A percentile compares a stretch with the other conserved stretches of the same genome.
Conservation (phyloP, 2,113 vertebrate genomes). For the Anarrhichthys ocellatus region DNA sequence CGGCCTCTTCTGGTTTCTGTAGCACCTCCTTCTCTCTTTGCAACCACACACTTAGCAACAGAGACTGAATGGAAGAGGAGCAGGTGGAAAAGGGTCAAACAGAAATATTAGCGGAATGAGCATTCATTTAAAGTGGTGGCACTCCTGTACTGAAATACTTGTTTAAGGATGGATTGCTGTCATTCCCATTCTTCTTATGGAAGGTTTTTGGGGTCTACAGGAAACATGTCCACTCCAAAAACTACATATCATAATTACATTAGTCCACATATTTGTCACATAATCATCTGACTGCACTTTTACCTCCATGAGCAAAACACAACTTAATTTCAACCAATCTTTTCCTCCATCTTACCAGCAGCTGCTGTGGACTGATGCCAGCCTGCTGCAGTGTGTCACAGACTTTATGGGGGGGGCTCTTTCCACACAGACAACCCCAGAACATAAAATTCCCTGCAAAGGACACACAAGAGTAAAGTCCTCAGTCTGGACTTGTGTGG, state of each 20-base stretch:
- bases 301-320: background rate
- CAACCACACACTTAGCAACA: conserved; percentile 93
- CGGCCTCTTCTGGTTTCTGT: conserved; percentile 82
- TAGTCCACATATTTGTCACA: background rate
- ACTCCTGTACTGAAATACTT: background rate
- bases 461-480: conserved; percentile 28
- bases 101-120: background rate
- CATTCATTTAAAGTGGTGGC: background rate
- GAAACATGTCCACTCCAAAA: background rate
- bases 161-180: background rate
- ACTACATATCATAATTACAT: background rate
- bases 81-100: background rate
- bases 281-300: background rate
- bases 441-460: conserved; percentile 93
- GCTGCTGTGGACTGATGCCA: conserved; percentile 90
- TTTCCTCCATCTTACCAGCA: conserved; percentile 87
- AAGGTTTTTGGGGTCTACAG: too few relatives aligned
- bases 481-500: background rate
- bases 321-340: background rate
- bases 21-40: conserved; percentile 92
- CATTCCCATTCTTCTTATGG: background rate
- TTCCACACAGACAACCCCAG: conserved; percentile 93
- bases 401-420: conserved; percentile 85
- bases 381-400: conserved; percentile 89
- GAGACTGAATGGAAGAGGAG: conserved; percentile 81